These are phyloP conservation scores for Acipenser oxyrinchus DNA, from an alignment of 2,797 vertebrate genomes.

Conservation along the genomic window DNA sequence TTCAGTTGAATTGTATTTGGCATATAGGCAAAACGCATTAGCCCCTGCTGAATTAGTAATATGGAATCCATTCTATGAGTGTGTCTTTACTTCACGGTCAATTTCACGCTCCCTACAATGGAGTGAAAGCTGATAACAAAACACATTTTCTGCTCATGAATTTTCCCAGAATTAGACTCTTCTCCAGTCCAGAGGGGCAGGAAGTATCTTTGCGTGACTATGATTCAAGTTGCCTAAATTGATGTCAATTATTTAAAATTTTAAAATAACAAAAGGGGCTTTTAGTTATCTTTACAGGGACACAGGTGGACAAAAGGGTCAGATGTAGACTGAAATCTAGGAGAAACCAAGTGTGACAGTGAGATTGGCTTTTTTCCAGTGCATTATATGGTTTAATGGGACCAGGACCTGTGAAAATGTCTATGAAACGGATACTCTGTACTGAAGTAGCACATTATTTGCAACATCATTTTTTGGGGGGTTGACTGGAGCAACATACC, in stretches of 20 bases:
- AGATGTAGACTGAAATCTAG: slow-evolving; percentile 2
- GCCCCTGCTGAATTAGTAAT: slow-evolving; percentile 4
- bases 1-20: too few relatives aligned
- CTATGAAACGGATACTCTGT: too few relatives aligned
- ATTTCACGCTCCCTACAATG: slow-evolving; percentile 21
- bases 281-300: slow-evolving; percentile 11
- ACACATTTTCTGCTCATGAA: slow-evolving; percentile 22
- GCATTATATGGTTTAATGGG: too few relatives aligned
- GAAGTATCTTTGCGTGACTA: slow-evolving; percentile 18
- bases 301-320: slow-evolving; percentile 7
- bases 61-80: slow-evolving; percentile 3
- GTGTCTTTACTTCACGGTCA: slow-evolving; percentile 14
- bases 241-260: slow-evolving; percentile 1
- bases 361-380: too few relatives aligned
- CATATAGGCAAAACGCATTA: too few relatives aligned
- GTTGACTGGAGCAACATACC: too few relatives aligned
- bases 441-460: too few relatives aligned
- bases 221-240: slow-evolving; percentile 38
- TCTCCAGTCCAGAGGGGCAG: slow-evolving; percentile 11
- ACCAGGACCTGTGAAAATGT: too few relatives aligned
- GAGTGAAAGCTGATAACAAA: slow-evolving; percentile 22
- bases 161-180: slow-evolving; percentile 25
- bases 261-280: slow-evolving; percentile 4
- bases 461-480: too few relatives aligned
- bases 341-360: too few relatives aligned